Evolutionary conservation across 2,888 invertebrate species (phyloP).

Genomic region (Leptura quadrifasciata): DNA sequence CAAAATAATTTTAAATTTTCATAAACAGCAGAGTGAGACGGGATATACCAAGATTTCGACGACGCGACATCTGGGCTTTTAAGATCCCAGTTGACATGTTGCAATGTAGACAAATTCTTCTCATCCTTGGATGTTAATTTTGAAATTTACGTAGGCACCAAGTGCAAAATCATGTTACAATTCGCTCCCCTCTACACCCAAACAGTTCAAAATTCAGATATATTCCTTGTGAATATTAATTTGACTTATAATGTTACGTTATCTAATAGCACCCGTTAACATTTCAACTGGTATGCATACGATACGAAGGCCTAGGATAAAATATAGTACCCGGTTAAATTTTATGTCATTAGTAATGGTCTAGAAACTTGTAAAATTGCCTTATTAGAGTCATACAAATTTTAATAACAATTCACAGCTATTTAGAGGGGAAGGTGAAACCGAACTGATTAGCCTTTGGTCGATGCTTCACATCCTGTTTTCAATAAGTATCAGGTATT

Average conservation of each 20-base stretch:
- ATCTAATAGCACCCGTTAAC: neutral
- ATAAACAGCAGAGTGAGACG: too few relatives aligned
- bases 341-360: constrained; percentile 2
- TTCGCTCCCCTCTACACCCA: too few relatives aligned
- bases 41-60: too few relatives aligned
- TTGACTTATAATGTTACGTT: neutral
- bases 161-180: too few relatives aligned
- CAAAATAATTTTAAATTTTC: too few relatives aligned
- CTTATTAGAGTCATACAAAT: neutral
- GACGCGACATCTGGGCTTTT: too few relatives aligned
- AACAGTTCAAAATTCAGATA: neutral
- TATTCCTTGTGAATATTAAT: neutral
- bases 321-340: neutral
- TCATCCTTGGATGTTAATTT: too few relatives aligned
- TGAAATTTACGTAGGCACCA: too few relatives aligned
- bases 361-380: constrained; percentile 3
- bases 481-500: constrained; percentile 2
- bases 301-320: neutral
- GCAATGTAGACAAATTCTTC: too few relatives aligned
- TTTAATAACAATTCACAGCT: constrained; percentile 2
- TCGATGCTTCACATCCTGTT: neutral
- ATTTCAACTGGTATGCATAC: constrained; percentile 1
- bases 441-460: neutral
- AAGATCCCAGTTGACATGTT: too few relatives aligned
- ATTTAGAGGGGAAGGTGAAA: constrained; percentile 5